A percentile compares a stretch with the other conserved stretches of the same genome.
phyloP scores from a whole-genome alignment of 2,888 invertebrate species.

The Cenopis cana region DNA sequence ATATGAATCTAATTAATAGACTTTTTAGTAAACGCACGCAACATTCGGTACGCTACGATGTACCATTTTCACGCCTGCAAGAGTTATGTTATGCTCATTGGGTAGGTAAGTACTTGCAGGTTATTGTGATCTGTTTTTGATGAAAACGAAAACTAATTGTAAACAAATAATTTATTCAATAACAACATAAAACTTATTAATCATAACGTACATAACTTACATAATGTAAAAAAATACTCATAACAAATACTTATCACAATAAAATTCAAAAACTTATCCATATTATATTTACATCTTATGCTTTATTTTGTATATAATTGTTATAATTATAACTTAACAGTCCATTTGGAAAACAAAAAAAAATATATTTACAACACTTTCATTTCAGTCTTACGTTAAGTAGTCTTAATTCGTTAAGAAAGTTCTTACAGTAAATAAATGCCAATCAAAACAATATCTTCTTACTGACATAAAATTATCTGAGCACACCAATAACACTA shows the following conservation, averaged over 20 bases:
- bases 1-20: conserved; percentile 48
- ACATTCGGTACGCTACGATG: conserved; percentile 8
- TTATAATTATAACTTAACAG: conserved; percentile 3
- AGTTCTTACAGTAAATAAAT: conserved; percentile 51
- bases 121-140: neutral
- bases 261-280: conserved; percentile 48
- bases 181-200: conserved; percentile 47
- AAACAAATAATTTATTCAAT: conserved; percentile 48
- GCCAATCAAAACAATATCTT: conserved; percentile 47
- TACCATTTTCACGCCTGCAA: conserved; percentile 17
- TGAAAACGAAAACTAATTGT: conserved; percentile 22
- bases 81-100: conserved; percentile 9
- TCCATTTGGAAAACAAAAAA: conserved; percentile 26
- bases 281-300: conserved; percentile 48
- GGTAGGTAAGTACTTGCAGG: neutral
- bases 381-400: conserved; percentile 17
- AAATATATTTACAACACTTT: conserved; percentile 45
- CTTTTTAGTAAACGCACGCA: conserved; percentile 34
- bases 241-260: conserved; percentile 61
- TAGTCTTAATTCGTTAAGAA: conserved; percentile 12
- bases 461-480: conserved; percentile 11
- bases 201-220: conserved; percentile 47
- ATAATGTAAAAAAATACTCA: conserved; percentile 35
- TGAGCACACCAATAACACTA: conserved; percentile 3
- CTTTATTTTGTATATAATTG: conserved; percentile 37